Evolutionary conservation across 2,797 vertebrate species (phyloP), one percentile per base, ranked within the genome.

Genomic region (Sarcoramphus papa): DNA sequence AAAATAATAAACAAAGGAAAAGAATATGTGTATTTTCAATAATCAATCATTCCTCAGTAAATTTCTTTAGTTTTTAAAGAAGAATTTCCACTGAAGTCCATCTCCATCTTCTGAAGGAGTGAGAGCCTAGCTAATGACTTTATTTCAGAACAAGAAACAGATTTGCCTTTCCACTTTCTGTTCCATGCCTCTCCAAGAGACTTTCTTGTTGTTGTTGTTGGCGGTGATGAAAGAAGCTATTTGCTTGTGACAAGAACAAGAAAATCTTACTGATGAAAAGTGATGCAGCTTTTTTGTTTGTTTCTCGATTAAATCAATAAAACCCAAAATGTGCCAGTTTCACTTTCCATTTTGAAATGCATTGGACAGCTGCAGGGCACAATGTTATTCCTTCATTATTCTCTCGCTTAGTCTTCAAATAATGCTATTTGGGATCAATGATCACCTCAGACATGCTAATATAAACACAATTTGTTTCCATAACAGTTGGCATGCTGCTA

Each of bases 401-500:
- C 88, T 93, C 83, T 74, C 91, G 69, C 68, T 60, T 92, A 63
- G 82, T 79, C 76, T 93, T 95, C 81, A 91, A 85, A 93, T 77
- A 75, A 83, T 88, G 87, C 57, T 88, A 51, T 93, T 88, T 91
- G 80, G 75, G 77, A 93, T 94, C 96, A 94, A 47, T 89, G 89
- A 95, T 92, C 95, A 81, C 93, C 90, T 91, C 85, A 92, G 92
- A 93, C 82, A 88, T 77, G 91, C 88, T 95, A 94, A 94, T 95
- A 91, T 68, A 93, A 96, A 92, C 91, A 94, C 22, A 93, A 92
- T 96, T 93, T 95, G 92, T 95, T 95, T 88, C 91, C 69, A 85
- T 88, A 92, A 83, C 95, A 97, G 97, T 95, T 94, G 94, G 90
- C 92, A 91, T 68, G 83, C 94, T 92, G 85, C 63, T 97, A 78